These are phyloP conservation scores for Thereva unica DNA, from an alignment of 2,888 invertebrate species.

Conservation along the genomic window DNA sequence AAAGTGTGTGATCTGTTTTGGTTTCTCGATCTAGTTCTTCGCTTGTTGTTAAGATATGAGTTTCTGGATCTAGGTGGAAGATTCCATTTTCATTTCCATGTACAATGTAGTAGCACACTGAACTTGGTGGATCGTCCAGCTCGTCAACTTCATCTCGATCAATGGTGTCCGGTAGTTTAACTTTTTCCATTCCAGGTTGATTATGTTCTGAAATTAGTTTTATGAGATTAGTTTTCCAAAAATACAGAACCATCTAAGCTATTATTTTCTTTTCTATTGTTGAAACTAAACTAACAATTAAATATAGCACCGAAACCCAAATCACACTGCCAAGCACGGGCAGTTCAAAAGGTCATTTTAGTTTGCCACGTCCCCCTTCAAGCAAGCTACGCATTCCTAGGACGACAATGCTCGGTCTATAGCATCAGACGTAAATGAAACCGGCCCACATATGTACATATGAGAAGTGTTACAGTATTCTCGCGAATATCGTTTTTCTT, in stretches of 20 bases:
- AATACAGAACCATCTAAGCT: background rate
- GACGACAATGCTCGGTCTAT: no score
- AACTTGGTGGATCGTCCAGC: constrained; percentile 76
- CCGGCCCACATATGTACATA: no score
- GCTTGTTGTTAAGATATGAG: constrained; percentile 62
- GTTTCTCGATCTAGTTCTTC: constrained; percentile 77
- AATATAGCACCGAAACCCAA: no score
- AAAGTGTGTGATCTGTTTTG: constrained; percentile 68
- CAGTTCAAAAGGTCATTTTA: no score
- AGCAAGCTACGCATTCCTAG: no score
- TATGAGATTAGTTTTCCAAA: constrained; percentile 4
- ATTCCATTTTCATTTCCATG: constrained; percentile 75
- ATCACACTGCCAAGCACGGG: no score
- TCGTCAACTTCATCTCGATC: constrained; percentile 86
- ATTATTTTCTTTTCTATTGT: background rate
- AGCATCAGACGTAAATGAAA: no score
- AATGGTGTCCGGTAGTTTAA: constrained; percentile 77
- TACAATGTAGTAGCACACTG: constrained; percentile 93
- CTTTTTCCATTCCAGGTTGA: constrained; percentile 67
- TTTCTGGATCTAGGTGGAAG: constrained; percentile 73
- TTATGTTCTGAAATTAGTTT: constrained; percentile 58
- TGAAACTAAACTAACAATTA: no score
- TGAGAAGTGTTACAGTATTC: no score
- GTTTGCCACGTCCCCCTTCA: no score
- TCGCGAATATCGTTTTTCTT: no score